Evolutionary conservation across 2,113 vertebrate species (phyloP).

Genomic region (Neolamprologus hecqui): DNA sequence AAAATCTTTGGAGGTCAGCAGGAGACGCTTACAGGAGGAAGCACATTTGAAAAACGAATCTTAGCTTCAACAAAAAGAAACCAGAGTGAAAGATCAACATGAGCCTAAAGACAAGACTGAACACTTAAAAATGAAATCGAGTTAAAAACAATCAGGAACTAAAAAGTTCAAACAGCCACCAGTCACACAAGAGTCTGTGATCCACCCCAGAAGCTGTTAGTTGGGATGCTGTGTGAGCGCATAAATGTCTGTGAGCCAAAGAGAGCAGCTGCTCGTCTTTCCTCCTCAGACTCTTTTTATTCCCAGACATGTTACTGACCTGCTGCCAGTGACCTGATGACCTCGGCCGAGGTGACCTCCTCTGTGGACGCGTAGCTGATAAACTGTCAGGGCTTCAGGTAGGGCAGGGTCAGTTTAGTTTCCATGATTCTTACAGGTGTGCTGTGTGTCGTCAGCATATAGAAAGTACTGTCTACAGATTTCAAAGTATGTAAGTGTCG

Average conservation of each 20-base stretch:
- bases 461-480: background rate
- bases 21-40: background rate
- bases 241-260: background rate
- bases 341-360: accelerated
- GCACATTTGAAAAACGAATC: accelerated
- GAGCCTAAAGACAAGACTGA: background rate
- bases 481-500: background rate
- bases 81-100: too few relatives aligned
- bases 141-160: background rate
- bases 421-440: background rate
- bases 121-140: background rate
- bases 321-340: accelerated
- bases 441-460: background rate
- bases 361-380: background rate
- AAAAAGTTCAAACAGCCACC: background rate
- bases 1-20: accelerated
- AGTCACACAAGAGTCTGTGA: background rate
- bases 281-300: background rate
- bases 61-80: background rate
- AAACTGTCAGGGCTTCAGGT: background rate
- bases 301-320: background rate
- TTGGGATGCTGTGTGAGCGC: too few relatives aligned
- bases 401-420: accelerated
- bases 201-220: too few relatives aligned
- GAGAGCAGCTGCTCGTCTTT: background rate